phyloP scores from a whole-genome alignment of 2,797 vertebrate species.

The Echeneis naucrates region DNA sequence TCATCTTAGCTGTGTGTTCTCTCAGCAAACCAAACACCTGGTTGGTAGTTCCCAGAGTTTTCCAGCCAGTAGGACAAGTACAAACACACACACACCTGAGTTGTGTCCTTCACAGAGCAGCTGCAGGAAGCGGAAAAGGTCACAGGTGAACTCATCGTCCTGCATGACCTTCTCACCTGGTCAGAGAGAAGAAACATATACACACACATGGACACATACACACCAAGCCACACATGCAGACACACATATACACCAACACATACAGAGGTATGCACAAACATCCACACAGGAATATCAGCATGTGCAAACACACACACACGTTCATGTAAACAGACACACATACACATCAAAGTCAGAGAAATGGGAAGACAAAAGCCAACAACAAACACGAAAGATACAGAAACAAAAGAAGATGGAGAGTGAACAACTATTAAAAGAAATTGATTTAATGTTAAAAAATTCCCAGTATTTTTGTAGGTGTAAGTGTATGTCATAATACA shows the following conservation, averaged over 20 bases:
- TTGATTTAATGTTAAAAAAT: conserved; percentile 45
- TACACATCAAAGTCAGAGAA: conserved; percentile 53
- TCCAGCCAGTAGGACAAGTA: background rate
- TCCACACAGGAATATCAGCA: conserved; percentile 32
- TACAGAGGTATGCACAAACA: conserved; percentile 28
- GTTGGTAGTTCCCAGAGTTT: background rate
- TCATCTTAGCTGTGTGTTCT: background rate
- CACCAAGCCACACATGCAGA: conserved; percentile 7
- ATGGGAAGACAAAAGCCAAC: conserved; percentile 53
- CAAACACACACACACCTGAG: conserved; percentile 86
- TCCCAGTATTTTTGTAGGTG: conserved; percentile 24
- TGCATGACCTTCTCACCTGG: conserved; percentile 97
- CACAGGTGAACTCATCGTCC: conserved; percentile 97
- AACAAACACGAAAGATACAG: conserved; percentile 48
- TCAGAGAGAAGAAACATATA: conserved; percentile 71
- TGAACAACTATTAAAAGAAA: conserved; percentile 65
- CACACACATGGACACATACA: conserved; percentile 44
- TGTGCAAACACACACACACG: conserved; percentile 55
- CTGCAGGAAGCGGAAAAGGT: conserved; percentile 97
- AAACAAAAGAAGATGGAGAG: conserved; percentile 68
- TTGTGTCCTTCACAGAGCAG: conserved; percentile 97
- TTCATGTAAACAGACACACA: conserved; percentile 55
- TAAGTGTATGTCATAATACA: conserved; percentile 34
- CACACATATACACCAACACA: conserved; percentile 44
- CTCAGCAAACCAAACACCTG: background rate